These are phyloP conservation scores for Phrynocephalus versicolor DNA, from an alignment of 2,113 vertebrate genomes.

Conservation along the genomic window DNA sequence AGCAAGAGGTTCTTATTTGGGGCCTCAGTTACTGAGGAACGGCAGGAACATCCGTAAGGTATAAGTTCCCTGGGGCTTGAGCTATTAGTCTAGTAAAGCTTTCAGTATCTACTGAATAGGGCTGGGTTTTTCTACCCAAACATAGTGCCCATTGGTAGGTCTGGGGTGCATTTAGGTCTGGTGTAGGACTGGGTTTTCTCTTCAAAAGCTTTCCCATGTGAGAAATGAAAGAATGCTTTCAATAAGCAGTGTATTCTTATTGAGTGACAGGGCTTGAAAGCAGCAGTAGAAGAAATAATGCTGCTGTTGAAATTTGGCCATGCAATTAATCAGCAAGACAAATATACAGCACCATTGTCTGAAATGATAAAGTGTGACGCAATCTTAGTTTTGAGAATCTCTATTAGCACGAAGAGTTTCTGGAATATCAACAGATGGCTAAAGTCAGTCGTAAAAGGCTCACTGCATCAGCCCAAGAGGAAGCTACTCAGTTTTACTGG, in stretches of 20 bases:
- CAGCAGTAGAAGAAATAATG: not conserved
- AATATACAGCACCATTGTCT: conserved; percentile 3
- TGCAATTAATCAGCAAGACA: conserved; percentile 18
- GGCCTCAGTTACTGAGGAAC: too few species aligned
- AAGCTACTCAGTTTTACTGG: conserved; percentile 46
- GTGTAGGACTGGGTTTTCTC: too few species aligned
- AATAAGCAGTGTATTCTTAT: not conserved
- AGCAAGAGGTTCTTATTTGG: too few species aligned
- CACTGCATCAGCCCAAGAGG: conserved; percentile 21
- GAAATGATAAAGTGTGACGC: not conserved
- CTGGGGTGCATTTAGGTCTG: too few species aligned
- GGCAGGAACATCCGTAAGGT: too few species aligned
- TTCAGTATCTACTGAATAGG: too few species aligned
- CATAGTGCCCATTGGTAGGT: too few species aligned
- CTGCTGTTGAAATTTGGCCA: not conserved
- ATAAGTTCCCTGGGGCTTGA: too few species aligned
- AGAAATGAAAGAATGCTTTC: not conserved
- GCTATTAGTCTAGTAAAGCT: too few species aligned
- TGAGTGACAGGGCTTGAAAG: not conserved
- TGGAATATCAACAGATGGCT: conserved; percentile 22
- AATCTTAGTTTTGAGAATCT: conserved; percentile 42
- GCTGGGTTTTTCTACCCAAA: too few species aligned
- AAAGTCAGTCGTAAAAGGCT: conserved; percentile 28
- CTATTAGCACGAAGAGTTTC: conserved; percentile 27
- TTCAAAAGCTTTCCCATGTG: not conserved